Percentiles rank a stretch among this genome's conserved stretches.
Evolutionary conservation across 2,888 invertebrate genomes (phyloP).

Genomic region (Aspidiotus rigidus): DNA sequence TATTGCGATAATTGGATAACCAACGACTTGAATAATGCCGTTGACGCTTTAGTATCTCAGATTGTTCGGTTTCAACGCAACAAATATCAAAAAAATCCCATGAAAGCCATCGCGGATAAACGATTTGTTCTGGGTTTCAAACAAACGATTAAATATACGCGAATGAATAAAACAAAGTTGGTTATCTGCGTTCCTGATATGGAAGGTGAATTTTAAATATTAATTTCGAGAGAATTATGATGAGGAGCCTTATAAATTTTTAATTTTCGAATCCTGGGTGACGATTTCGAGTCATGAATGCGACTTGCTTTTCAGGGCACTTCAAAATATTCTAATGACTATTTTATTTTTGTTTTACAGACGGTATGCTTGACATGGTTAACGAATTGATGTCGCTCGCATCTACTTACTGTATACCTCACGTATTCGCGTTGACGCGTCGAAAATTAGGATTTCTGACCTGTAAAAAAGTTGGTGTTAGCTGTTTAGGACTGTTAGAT

Average conservation of each 20-base stretch:
- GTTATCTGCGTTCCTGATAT: slow-evolving; percentile 24
- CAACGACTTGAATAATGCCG: slow-evolving; percentile 12
- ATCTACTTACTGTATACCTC: slow-evolving; percentile 22
- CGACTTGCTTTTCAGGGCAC: no score
- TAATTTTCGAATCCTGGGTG: background rate
- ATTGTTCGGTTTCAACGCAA: slow-evolving; percentile 21
- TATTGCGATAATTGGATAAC: slow-evolving; percentile 29
- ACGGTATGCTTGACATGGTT: slow-evolving; percentile 8
- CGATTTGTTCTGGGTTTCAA: slow-evolving; percentile 24
- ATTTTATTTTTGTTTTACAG: slow-evolving; percentile 7
- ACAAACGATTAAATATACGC: slow-evolving; percentile 17
- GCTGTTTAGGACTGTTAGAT: slow-evolving; percentile 24
- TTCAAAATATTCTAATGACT: background rate
- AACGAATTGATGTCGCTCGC: slow-evolving; percentile 25
- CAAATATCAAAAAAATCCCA: slow-evolving; percentile 22
- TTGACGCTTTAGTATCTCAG: slow-evolving; percentile 12
- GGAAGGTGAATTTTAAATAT: slow-evolving; percentile 12
- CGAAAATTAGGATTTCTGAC: slow-evolving; percentile 17
- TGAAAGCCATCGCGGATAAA: slow-evolving; percentile 23
- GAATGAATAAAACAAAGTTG: slow-evolving; percentile 21
- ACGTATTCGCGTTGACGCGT: slow-evolving; percentile 21
- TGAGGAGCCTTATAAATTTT: background rate
- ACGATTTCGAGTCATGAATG: background rate
- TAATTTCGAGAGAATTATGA: background rate
- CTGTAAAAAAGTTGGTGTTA: slow-evolving; percentile 22